A percentile compares a stretch with the other conserved stretches of the same genome.
phyloP scores from a whole-genome alignment of 1,140 invertebrate species.

The Lasaia peninsularis region DNA sequence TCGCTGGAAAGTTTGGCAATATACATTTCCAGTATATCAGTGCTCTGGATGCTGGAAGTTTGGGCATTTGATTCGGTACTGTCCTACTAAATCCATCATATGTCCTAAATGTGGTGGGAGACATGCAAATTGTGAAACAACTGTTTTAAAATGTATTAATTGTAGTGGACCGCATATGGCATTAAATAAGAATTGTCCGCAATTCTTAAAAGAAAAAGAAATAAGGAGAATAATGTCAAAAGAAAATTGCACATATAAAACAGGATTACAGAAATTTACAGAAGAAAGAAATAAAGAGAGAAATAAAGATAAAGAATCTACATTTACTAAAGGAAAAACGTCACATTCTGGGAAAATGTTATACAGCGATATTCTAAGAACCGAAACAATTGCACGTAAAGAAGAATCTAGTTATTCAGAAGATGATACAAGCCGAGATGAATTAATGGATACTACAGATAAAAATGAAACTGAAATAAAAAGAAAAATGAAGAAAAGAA shows the following conservation, averaged over 20 bases:
- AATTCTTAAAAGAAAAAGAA: constrained; percentile 25
- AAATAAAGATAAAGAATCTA: not conserved
- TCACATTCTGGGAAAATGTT: not conserved
- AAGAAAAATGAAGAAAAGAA: not conserved
- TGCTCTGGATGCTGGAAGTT: constrained; percentile 17
- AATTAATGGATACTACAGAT: not conserved
- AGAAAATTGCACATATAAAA: constrained; percentile 19
- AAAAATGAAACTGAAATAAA: not conserved
- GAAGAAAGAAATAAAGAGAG: not conserved
- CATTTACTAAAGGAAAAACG: too few species aligned
- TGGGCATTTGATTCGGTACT: constrained; percentile 11
- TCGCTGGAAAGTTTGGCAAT: constrained; percentile 19
- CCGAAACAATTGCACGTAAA: not conserved
- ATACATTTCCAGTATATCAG: constrained; percentile 18
- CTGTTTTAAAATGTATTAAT: constrained; percentile 19
- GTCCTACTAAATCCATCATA: constrained; percentile 17
- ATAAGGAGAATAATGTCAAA: constrained; percentile 19
- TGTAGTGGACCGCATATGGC: constrained; percentile 24
- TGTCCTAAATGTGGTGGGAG: constrained; percentile 24
- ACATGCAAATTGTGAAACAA: constrained; percentile 22
- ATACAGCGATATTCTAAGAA: not conserved
- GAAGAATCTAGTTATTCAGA: not conserved
- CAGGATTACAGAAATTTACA: not conserved
- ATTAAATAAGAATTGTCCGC: constrained; percentile 20
- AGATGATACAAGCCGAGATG: not conserved